phyloP scores from a whole-genome alignment of 64 coral and sea anemone species.

The Pocillopora verrucosa region DNA sequence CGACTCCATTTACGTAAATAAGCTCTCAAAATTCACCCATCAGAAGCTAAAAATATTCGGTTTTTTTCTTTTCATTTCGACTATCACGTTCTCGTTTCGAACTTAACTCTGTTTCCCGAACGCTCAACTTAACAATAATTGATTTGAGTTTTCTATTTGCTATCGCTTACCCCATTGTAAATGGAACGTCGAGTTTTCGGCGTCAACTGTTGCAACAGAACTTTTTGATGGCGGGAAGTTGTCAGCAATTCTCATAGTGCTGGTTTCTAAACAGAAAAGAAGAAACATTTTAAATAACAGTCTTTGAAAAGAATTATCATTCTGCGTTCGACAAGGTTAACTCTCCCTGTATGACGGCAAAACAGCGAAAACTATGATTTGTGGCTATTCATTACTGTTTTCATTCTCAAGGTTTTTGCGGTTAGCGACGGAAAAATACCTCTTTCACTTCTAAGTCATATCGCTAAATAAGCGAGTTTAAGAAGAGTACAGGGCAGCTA shows the following conservation, averaged over 20 bases:
- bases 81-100: no score
- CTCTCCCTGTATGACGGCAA: background rate
- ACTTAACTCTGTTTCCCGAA: no score
- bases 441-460: background rate
- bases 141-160: no score
- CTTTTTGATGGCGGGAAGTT: background rate
- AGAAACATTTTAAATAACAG: background rate
- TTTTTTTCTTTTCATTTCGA: no score
- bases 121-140: no score
- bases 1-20: no score
- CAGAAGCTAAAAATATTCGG: no score
- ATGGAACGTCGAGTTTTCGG: background rate
- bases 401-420: background rate
- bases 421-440: background rate
- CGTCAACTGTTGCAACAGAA: background rate
- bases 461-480: background rate
- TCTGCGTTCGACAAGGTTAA: background rate
- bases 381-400: background rate
- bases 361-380: background rate
- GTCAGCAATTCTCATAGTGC: background rate
- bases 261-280: background rate
- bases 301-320: no score
- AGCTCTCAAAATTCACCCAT: no score
- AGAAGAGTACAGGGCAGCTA: background rate
- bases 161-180: constrained; percentile 9